Percentiles rank a stretch among this genome's conserved stretches.
Evolutionary conservation across 2,888 invertebrate genomes (phyloP).

Genomic region (Tenthredo scrophulariae): DNA sequence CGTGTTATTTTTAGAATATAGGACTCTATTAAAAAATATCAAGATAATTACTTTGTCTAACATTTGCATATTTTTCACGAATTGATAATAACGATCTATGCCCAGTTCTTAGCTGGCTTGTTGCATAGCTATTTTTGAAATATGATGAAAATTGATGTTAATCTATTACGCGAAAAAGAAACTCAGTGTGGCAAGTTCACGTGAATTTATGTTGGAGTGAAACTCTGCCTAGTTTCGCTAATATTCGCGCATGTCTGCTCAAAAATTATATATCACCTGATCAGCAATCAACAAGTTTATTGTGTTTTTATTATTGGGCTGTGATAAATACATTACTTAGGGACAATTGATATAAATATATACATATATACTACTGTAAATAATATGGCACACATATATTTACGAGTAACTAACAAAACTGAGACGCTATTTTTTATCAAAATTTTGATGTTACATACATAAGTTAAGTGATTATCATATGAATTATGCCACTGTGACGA

Average conservation of each 20-base stretch:
- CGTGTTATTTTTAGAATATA: slow-evolving; percentile 1
- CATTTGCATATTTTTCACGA: neutral
- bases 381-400: slow-evolving; percentile 3
- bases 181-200: slow-evolving; percentile 47
- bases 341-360: slow-evolving; percentile 26
- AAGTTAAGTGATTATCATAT: slow-evolving; percentile 6
- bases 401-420: neutral
- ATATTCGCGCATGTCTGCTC: slow-evolving; percentile 17
- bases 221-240: slow-evolving; percentile 32
- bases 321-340: slow-evolving; percentile 50
- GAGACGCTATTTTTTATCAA: slow-evolving; percentile 16
- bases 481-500: slow-evolving; percentile 22
- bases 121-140: slow-evolving; percentile 26
- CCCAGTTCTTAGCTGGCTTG: neutral
- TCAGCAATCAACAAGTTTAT: slow-evolving; percentile 35
- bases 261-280: neutral
- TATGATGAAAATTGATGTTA: slow-evolving; percentile 53
- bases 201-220: neutral
- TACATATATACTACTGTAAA: slow-evolving; percentile 16
- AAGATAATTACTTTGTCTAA: neutral
- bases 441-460: slow-evolving; percentile 17
- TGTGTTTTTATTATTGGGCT: slow-evolving; percentile 46
- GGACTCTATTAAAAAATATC: neutral
- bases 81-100: slow-evolving; percentile 5
- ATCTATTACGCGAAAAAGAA: slow-evolving; percentile 44